Percentiles rank a stretch among this genome's conserved stretches.
Evolutionary conservation across 2,113 vertebrate species (phyloP).

Genomic region (Muntiacus muntjak): DNA sequence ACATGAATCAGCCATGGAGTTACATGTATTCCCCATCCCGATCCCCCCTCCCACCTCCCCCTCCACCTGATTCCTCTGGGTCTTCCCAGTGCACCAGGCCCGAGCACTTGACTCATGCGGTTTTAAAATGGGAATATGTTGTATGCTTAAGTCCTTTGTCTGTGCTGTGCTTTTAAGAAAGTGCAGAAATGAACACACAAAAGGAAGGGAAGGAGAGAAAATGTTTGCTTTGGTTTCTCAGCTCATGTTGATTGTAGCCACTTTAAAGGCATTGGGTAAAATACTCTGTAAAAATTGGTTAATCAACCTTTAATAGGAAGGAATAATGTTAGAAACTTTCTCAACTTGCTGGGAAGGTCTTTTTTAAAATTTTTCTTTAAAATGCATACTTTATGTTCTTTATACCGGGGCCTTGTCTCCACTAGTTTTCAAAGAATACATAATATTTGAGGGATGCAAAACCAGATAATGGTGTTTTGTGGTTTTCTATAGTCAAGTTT

Average conservation of each 20-base stretch:
- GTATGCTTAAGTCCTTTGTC: neutral
- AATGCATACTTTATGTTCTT: neutral
- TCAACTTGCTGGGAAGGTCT: neutral
- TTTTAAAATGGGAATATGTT: neutral
- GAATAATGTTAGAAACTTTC: neutral
- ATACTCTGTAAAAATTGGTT: neutral
- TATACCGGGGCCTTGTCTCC: neutral
- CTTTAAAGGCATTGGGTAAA: neutral
- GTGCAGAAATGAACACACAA: neutral
- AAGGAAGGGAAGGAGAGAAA: neutral
- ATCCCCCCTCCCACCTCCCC: no score
- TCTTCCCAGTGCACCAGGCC: no score
- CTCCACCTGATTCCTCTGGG: no score
- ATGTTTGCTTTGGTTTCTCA: neutral
- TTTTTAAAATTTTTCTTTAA: neutral
- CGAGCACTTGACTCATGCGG: neutral
- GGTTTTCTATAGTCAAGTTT: neutral
- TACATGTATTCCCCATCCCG: no score
- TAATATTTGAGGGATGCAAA: neutral
- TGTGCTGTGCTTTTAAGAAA: neutral
- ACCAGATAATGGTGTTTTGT: neutral
- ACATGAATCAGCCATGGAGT: no score
- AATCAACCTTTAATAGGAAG: neutral
- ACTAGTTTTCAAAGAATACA: neutral
- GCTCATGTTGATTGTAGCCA: neutral